Evolutionary conservation across 2,888 invertebrate genomes (phyloP), one percentile per base, ranked within the genome.

Genomic region (Xanthorhoe spadicearia): DNA sequence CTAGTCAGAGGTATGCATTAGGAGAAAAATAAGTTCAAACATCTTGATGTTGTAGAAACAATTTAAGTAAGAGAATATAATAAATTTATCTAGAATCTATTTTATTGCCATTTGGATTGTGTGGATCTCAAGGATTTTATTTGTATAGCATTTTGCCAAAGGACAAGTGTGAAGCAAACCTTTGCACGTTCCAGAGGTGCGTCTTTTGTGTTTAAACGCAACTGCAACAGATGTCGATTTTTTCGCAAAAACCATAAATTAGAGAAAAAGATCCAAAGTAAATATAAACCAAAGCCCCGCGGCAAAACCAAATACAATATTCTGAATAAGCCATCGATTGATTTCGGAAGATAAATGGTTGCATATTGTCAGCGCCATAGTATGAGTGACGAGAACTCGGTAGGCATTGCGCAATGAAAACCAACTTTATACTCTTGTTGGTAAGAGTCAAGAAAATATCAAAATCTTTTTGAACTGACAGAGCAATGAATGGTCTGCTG

Each of bases 311-410:
- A 91, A 92, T 88, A 92, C 90, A 89, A 91, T 90, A 91, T 92
- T 91, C 90, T 89, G 90, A 93, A 91, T 92, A 92, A 91, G 90
- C 92, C 91, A 93, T 93, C 92, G 93, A 93, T 93, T 93, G 93
- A 93, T 93, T 93, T 92, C 85, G 84, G 84, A 93, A 93, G 93
- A 93, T 93, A 92, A 93, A 93, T 93, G 92, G 89, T 89, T 80
- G 80, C 85, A 90, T 88, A 92, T 93, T 93, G 92, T 93, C 91
- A 92, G 91, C 88, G 86, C 83, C 92, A 91, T 85, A 79, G 88
- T 88, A 87, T 88, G 90, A 83, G 85, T 87, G 87, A 86, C 88
- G 88, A 85, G 82, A 84, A 82, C 80, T 79, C 79, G 74, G 70
- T 73, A 56, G 75, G 79, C 81, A 82, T 87, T 86, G 86, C 82